These are phyloP conservation scores for Adoxophyes honmai DNA, from an alignment of 1,140 invertebrate genomes.

Conservation along the genomic window DNA sequence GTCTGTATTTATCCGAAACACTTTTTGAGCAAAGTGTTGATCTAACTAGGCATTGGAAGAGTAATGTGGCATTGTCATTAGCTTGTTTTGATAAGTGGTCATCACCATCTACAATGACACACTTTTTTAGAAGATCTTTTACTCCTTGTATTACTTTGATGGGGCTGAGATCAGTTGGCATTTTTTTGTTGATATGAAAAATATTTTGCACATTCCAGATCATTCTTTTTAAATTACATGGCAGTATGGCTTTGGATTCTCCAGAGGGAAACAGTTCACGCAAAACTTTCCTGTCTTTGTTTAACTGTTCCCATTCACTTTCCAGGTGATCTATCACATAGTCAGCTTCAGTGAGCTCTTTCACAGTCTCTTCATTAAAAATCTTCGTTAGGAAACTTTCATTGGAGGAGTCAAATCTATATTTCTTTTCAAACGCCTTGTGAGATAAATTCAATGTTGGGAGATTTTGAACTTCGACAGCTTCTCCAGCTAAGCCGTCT, in stretches of 20 bases:
- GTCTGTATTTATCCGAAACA: conserved; percentile 96
- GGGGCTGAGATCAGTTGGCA: conserved; percentile 96
- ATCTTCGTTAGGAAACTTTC: conserved; percentile 93
- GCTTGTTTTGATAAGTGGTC: conserved; percentile 97
- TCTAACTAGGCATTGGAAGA: conserved; percentile 97
- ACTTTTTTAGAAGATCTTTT: conserved; percentile 90
- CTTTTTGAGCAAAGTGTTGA: conserved; percentile 97
- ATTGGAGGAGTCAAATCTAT: conserved; percentile 97
- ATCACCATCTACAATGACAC: conserved; percentile 96
- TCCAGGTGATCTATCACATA: conserved; percentile 95
- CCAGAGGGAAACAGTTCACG: conserved; percentile 92
- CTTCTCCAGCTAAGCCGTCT: conserved; percentile 96
- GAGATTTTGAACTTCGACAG: conserved; percentile 97
- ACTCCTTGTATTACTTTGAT: conserved; percentile 94
- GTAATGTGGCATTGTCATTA: conserved; percentile 97
- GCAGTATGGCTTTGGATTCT: conserved; percentile 94
- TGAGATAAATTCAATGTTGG: conserved; percentile 98
- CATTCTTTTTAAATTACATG: conserved; percentile 98
- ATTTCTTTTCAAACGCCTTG: conserved; percentile 96
- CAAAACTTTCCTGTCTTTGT: conserved; percentile 90
- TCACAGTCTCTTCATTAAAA: conserved; percentile 96
- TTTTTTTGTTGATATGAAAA: conserved; percentile 97
- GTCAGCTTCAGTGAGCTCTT: conserved; percentile 94
- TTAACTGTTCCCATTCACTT: conserved; percentile 96
- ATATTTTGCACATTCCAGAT: conserved; percentile 99